phyloP scores from a whole-genome alignment of 1,140 invertebrate species.

The Lepidurus packardi region DNA sequence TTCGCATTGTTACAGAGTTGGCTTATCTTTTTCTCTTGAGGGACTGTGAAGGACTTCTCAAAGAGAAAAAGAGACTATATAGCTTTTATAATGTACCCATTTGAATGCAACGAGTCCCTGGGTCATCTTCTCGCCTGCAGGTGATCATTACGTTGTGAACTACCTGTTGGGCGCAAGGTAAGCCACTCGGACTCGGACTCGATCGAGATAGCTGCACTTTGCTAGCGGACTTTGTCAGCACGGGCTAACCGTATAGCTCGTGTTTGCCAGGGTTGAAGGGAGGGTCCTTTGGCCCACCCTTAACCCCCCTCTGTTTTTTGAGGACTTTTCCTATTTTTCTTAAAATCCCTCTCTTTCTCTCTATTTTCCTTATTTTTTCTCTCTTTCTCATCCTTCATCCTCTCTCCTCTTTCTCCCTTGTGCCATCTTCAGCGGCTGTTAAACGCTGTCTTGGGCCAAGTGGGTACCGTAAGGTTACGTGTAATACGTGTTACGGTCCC shows the following conservation, averaged over 20 bases:
- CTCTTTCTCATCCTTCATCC: not conserved
- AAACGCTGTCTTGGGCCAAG: not conserved
- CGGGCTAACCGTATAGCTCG: not conserved
- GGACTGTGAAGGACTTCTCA: not conserved
- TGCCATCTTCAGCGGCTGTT: not conserved
- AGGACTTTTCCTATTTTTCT: not conserved
- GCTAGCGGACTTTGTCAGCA: constrained; percentile 11
- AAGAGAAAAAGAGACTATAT: not conserved
- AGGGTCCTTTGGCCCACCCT: not conserved
- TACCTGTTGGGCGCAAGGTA: constrained; percentile 18
- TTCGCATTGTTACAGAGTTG: not conserved
- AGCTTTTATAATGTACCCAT: not conserved
- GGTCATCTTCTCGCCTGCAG: constrained; percentile 17
- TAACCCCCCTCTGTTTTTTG: not conserved
- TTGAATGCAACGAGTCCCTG: constrained; percentile 9
- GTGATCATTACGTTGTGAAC: constrained; percentile 12
- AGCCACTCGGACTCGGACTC: not conserved
- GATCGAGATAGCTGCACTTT: constrained; percentile 2
- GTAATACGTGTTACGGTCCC: constrained; percentile 14
- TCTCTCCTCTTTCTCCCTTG: not conserved
- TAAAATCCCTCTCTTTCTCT: not conserved
- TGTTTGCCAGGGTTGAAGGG: not conserved
- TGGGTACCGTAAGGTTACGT: constrained; percentile 4
- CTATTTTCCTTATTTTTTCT: not conserved
- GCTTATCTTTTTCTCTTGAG: not conserved